Base-by-base conservation (phyloP, 2,888 invertebrate genomes). In the Drosophila monieri region DNA sequence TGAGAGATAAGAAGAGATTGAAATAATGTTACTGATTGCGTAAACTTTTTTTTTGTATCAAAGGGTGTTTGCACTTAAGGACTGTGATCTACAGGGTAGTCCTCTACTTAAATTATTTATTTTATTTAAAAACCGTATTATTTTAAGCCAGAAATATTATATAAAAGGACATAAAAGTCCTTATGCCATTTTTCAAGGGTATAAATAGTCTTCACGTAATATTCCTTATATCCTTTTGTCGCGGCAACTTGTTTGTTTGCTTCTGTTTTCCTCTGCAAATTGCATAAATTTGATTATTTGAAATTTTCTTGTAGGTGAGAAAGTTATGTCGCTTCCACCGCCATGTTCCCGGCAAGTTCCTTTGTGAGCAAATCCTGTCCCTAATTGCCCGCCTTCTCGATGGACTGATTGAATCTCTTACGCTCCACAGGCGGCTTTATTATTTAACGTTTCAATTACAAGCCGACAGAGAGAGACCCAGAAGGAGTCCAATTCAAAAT, bases 371-470 rank as follows among this genome's bases (percentile, higher is more conserved):
- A 62, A 75, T 85, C 79, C 72, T 65, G 68, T 65, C 67, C 59
- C 69, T 57, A 59, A 56, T 72, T 72, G 57, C 51, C 15, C 62
- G 65, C 54, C 55, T 65, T 74, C 74, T 76, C 48, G 59, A 48
- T 49, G 72, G 55, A 52, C 80, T 83, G 81, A 81, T 85, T 81
- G 81, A 81, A 85, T 81, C 81, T 78, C 68, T 61, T 61, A 61
- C 71, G 64, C 71, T 70, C 68, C 76, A 80, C 76, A 68, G 69
- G 64, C 62, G 66, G 68, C 86, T 84, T 84, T 78, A 85, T 84
- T 86, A 86, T 85, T 84, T 84, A 84, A 85, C 80, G 73, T 85
- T 85, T 85, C 84, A 85, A 85, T 85, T 85, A 85, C 76, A 85
- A 57, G 58, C 47, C 41, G 49, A 59, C 56, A 37, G 43, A 56